These are phyloP conservation scores for Silurus asotus DNA, from an alignment of 2,113 vertebrate species.

Conservation along the genomic window DNA sequence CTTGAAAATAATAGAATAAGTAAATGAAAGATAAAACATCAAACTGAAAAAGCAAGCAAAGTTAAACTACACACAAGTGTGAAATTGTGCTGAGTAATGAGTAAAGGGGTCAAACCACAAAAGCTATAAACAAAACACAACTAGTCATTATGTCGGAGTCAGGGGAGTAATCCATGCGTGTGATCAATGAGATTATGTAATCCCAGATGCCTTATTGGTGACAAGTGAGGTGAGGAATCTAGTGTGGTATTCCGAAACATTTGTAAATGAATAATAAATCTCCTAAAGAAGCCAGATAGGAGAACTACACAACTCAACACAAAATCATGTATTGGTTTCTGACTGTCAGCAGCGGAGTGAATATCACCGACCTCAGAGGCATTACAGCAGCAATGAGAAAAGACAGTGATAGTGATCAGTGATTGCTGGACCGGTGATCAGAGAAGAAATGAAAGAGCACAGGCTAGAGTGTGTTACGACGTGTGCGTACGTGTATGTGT, in stretches of 20 bases:
- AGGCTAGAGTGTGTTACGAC: background rate
- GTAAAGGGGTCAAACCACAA: background rate
- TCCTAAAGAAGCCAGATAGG: background rate
- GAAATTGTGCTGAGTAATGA: no score
- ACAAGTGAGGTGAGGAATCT: background rate
- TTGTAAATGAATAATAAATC: slow-evolving; percentile 9
- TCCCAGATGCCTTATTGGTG: background rate
- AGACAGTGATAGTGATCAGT: slow-evolving; percentile 25
- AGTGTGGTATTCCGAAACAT: background rate
- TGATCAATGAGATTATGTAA: background rate
- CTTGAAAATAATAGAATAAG: background rate
- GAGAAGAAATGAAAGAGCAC: slow-evolving; percentile 19
- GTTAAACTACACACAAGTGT: background rate
- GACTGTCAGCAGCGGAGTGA: background rate
- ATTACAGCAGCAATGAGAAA: slow-evolving; percentile 6
- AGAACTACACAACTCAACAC: background rate
- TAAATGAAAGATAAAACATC: background rate
- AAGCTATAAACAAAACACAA: background rate
- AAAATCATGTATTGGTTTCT: background rate
- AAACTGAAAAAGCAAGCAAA: background rate
- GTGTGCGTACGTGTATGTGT: slow-evolving; percentile 8
- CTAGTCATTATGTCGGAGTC: background rate
- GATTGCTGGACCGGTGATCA: slow-evolving; percentile 13
- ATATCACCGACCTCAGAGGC: slow-evolving; percentile 6
- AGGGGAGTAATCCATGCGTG: background rate